Evolutionary conservation across 2,888 invertebrate genomes (phyloP).

Genomic region (Stratiomys singularior): DNA sequence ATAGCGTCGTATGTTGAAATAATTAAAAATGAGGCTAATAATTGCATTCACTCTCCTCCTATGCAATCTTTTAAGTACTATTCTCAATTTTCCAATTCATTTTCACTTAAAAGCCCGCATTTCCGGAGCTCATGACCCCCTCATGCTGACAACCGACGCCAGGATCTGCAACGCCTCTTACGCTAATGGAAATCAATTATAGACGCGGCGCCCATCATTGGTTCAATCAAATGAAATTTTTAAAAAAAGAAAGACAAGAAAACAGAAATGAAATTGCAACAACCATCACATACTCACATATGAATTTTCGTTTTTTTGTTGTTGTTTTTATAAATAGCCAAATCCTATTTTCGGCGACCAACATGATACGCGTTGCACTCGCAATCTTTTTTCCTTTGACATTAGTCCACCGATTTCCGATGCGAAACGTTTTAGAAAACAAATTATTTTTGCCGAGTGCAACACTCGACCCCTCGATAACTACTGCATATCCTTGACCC

Average conservation of each 20-base stretch:
- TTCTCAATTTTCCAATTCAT: too few relatives aligned
- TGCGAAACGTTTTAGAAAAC: slow-evolving; percentile 28
- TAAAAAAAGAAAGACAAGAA: too few relatives aligned
- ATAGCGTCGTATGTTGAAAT: too few relatives aligned
- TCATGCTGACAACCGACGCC: too few relatives aligned
- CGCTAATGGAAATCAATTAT: slow-evolving; percentile 3
- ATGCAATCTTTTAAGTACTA: too few relatives aligned
- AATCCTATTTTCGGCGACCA: neutral
- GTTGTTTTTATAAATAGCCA: neutral
- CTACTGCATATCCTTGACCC: slow-evolving; percentile 46
- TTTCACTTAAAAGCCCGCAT: slow-evolving; percentile 41
- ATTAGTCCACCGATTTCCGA: slow-evolving; percentile 37
- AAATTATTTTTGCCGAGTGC: slow-evolving; percentile 45
- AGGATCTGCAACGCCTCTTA: neutral
- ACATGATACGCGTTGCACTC: neutral
- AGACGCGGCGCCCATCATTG: neutral
- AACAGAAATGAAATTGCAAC: too few relatives aligned
- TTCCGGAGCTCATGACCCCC: slow-evolving; percentile 26
- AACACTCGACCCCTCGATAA: slow-evolving; percentile 50
- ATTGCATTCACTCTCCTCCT: too few relatives aligned
- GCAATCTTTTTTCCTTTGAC: slow-evolving; percentile 29
- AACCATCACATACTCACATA: too few relatives aligned
- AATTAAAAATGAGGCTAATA: too few relatives aligned
- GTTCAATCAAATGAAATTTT: too few relatives aligned
- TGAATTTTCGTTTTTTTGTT: too few relatives aligned